Evolutionary conservation across 2,113 vertebrate genomes (phyloP).

Genomic region (Bolborhynchus lineola): DNA sequence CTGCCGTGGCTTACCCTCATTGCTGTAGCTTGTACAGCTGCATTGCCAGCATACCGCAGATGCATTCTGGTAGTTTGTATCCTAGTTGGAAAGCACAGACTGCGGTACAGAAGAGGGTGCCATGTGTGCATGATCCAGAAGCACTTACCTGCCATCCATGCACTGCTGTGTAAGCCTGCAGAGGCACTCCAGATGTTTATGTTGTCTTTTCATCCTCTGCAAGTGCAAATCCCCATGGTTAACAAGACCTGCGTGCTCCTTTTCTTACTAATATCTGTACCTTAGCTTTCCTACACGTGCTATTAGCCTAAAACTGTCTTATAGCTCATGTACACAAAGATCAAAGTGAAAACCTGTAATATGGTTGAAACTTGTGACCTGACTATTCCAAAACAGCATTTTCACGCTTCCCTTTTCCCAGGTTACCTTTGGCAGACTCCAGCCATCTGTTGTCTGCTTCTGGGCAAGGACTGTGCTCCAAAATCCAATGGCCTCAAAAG

Average conservation of each 20-base stretch:
- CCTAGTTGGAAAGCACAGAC: not conserved
- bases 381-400: not conserved
- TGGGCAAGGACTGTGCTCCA: not conserved
- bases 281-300: not conserved
- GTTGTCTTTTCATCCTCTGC: not conserved
- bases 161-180: accelerated
- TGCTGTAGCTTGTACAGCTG: not conserved
- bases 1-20: not conserved
- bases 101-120: not conserved
- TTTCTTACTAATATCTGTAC: not conserved
- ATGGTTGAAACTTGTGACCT: not conserved
- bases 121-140: accelerated
- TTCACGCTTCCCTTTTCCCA: conserved; percentile 30
- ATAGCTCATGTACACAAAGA: not conserved
- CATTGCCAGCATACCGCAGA: not conserved
- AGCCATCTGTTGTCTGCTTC: conserved; percentile 48
- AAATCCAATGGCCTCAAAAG: not conserved
- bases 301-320: not conserved
- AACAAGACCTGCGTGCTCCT: not conserved
- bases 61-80: not conserved
- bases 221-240: not conserved
- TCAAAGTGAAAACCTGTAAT: not conserved
- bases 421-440: conserved; percentile 35
- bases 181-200: not conserved
- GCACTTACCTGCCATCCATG: not conserved